These are phyloP conservation scores for Drosophila erecta DNA, from an alignment of 1,140 invertebrate species.

Conservation along the genomic window DNA sequence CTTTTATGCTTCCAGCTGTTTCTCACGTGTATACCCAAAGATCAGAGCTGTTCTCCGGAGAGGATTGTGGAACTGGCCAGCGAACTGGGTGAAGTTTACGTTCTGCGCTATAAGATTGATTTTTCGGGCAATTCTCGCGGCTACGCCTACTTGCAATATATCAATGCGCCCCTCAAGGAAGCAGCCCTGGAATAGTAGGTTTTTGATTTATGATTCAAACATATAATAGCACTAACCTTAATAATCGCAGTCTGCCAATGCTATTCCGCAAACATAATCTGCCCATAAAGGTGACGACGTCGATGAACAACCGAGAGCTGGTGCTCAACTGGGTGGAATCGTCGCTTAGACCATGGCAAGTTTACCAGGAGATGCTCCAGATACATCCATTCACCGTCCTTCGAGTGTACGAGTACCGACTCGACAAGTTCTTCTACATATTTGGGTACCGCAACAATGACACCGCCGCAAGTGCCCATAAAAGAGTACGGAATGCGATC, in stretches of 20 bases:
- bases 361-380: constrained; percentile 43
- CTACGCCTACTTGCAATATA: constrained; percentile 64
- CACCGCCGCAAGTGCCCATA: constrained; percentile 34
- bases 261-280: neutral
- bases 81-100: constrained; percentile 49
- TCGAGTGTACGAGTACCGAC: constrained; percentile 18
- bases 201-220: neutral
- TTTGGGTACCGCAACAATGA: constrained; percentile 51
- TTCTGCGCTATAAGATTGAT: constrained; percentile 60
- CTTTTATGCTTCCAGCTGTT: constrained; percentile 37
- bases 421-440: constrained; percentile 17
- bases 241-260: constrained; percentile 19
- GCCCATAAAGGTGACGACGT: constrained; percentile 14
- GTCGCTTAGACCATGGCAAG: constrained; percentile 23
- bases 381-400: constrained; percentile 23
- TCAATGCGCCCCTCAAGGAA: constrained; percentile 15
- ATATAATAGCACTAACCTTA: neutral
- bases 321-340: constrained; percentile 9
- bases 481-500: constrained; percentile 3
- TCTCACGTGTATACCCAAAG: constrained; percentile 13
- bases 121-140: constrained; percentile 39
- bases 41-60: neutral
- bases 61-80: constrained; percentile 31
- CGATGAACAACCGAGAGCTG: constrained; percentile 34
- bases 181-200: constrained; percentile 26